Evolutionary conservation across 1,140 invertebrate species (phyloP).

Genomic region (Drosophila ficusphila): DNA sequence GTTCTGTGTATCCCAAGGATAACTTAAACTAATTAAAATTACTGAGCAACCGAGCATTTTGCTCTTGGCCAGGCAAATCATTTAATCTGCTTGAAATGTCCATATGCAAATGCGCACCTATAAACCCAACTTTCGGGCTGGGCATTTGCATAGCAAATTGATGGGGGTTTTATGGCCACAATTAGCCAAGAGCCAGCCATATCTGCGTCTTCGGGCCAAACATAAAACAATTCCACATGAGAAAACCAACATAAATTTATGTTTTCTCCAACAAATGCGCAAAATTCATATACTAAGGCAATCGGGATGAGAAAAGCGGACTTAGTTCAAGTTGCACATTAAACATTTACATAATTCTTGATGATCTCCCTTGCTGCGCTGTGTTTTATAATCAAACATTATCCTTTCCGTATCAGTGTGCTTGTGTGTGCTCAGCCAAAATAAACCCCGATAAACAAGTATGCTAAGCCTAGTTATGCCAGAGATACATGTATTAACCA

Average conservation of each 20-base stretch:
- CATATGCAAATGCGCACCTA: slow-evolving; percentile 18
- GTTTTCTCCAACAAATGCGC: slow-evolving; percentile 8
- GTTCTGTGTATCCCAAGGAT: background rate
- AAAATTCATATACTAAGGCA: slow-evolving; percentile 14
- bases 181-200: slow-evolving; percentile 23
- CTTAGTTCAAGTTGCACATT: slow-evolving; percentile 2
- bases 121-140: slow-evolving; percentile 1
- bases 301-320: too few relatives aligned
- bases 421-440: slow-evolving; percentile 40
- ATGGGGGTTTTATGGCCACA: slow-evolving; percentile 22
- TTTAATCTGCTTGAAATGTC: slow-evolving; percentile 20
- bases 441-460: slow-evolving; percentile 55
- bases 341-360: slow-evolving; percentile 43
- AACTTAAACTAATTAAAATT: slow-evolving; percentile 17
- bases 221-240: slow-evolving; percentile 24
- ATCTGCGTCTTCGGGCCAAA: background rate
- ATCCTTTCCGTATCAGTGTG: slow-evolving; percentile 22
- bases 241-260: slow-evolving; percentile 8
- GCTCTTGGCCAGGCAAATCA: slow-evolving; percentile 1
- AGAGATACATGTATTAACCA: slow-evolving; percentile 53
- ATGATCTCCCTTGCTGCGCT: slow-evolving; percentile 5
- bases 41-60: background rate
- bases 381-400: slow-evolving; percentile 54
- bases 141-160: slow-evolving; percentile 41
- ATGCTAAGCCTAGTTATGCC: slow-evolving; percentile 64